Base-by-base conservation (phyloP, 2,888 invertebrate species). In the Thymelicus lineola region DNA sequence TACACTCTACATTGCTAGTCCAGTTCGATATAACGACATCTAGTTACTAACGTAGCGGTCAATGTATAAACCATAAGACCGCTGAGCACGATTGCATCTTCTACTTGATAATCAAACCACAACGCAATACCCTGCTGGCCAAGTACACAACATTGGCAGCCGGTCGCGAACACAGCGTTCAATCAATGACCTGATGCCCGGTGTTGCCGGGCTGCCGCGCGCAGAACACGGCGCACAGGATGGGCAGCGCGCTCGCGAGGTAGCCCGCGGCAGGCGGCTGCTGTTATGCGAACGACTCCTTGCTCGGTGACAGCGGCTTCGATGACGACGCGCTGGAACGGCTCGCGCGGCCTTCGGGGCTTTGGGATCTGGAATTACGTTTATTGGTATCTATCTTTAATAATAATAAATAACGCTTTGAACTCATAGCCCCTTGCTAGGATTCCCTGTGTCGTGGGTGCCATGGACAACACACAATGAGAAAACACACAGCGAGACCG, bases 281-380 rank as follows among this genome's bases (percentile, higher is more conserved):
- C 75, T 81, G 93, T 90, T 93, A 93, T 86, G 93, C 93, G 84
- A 82, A 87, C 79, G 92, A 87, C 71, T 93, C 93, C 78, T 89
- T 89, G 1, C 82, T 84, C 7, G 92, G 92, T 55, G 87, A 89
- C 69, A 83, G 74, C 60, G 85, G 89, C 85, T 92, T 91, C 68
- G 87, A 85, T 7, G 91, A 91, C 20, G 87, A 80, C 6, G 77
- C 82, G 80, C 91, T 91, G 1, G 88, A 82, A 17, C 94, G 89
- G 74, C 91, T 91, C 72, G 85, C 86, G 0, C 94, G 86, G 4
- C 90, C 93, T 73, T 89, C 92, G 1, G 91, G 83, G n/a, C 87
- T 86, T 59, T 86, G 87, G 14, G 91, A 92, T 82, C 94, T 94
- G 80, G 12, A 45, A 61, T 42, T 14, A 59, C 20, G 17, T 20